Evolutionary conservation across 2,888 invertebrate species (phyloP), one percentile per base, ranked within the genome.

Genomic region (Dugesia japonica): DNA sequence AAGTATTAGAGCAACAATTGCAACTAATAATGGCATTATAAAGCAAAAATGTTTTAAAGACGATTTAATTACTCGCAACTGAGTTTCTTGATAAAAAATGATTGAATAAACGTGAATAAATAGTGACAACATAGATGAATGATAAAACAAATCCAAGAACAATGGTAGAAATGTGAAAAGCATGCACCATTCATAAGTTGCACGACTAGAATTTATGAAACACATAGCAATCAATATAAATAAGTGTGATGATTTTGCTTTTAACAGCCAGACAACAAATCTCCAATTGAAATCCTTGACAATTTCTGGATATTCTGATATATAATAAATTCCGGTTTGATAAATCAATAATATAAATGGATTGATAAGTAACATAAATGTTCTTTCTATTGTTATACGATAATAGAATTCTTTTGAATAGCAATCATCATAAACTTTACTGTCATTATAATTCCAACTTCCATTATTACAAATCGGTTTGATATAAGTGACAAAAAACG

Each of bases 261-360:
- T 56, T 23, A 56, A 23, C 4, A 56, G 23, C 56, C 56, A 56
- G 17, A 56, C 23, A n/a, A 56, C 56, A 56, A 56, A 56, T 56
- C 56, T 56, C 56, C 56, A 56, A n/a, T 56, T 56, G 17, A 56
- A 56, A n/a, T 56, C 56, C 23, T 23, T n/a, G 4, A 56, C 56
- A 4, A 56, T 56, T 56, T 56, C 56, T n/a, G 56, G 56, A 23
- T 56, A 56, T 23, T 56, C 56, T 23, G 56, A 56, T 56, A 56
- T 56, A 23, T 56, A 56, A 56, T 56, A 56, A n/a, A 56, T n/a
- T 56, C 56, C 56, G 17, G 56, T 56, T 56, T 56, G 56, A 56
- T 56, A 56, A 56, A 56, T 56, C 7, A 56, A 20, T 23, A 56
- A 56, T 1, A 56, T 56, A 23, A 56, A n/a, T 23, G 56, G 56